These are phyloP conservation scores for Gastrophryne carolinensis DNA, from an alignment of 2,797 vertebrate genomes.

Conservation along the genomic window DNA sequence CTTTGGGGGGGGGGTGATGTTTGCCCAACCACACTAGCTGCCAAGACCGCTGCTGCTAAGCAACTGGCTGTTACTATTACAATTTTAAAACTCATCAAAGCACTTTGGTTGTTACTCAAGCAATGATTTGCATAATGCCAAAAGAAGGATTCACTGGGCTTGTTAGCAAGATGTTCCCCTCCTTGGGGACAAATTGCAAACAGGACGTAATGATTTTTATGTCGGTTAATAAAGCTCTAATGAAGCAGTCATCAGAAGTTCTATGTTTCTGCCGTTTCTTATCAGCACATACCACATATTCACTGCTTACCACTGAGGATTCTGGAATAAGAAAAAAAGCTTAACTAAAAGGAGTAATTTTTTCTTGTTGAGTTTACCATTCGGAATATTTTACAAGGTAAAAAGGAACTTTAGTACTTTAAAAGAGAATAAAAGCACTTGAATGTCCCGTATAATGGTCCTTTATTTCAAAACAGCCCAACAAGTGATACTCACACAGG, in stretches of 20 bases:
- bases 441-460: too few relatives aligned
- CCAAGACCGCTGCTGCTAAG: too few relatives aligned
- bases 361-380: too few relatives aligned
- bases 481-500: too few relatives aligned
- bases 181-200: slow-evolving; percentile 43
- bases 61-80: background rate
- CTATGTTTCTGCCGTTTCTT: slow-evolving; percentile 25
- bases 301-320: background rate
- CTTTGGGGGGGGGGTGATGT: too few relatives aligned
- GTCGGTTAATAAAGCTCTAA: slow-evolving; percentile 21
- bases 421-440: too few relatives aligned
- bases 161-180: slow-evolving; percentile 42
- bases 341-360: too few relatives aligned
- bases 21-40: too few relatives aligned
- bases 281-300: slow-evolving; percentile 17
- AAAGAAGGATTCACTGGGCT: slow-evolving; percentile 21
- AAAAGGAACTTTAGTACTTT: too few relatives aligned
- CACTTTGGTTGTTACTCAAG: slow-evolving; percentile 19
- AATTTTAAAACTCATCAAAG: slow-evolving; percentile 14
- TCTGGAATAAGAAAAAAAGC: background rate
- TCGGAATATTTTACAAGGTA: too few relatives aligned
- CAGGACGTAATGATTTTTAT: slow-evolving; percentile 34
- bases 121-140: slow-evolving; percentile 36
- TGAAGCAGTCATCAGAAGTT: slow-evolving; percentile 21
- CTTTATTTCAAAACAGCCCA: too few relatives aligned